A percentile compares a stretch with the other conserved stretches of the same genome.
Evolutionary conservation across 23 tunicate genomes (phyloP).

Genomic region (Trididemnum miniatum): DNA sequence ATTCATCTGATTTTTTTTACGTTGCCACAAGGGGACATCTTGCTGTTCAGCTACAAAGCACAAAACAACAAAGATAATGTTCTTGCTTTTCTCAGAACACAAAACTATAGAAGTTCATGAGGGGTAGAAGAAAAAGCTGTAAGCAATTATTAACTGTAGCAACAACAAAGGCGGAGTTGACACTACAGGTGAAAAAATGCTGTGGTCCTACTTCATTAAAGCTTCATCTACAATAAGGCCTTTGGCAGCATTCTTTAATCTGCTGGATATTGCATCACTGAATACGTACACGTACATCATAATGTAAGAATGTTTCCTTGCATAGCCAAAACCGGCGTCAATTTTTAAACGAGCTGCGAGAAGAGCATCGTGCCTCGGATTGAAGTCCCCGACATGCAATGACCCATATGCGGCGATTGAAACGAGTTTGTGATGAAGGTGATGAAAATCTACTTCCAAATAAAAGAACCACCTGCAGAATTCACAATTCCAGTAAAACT

Average conservation of each 20-base stretch:
- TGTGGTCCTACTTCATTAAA: conserved; percentile 33
- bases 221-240: conserved; percentile 31
- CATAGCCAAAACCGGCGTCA: conserved; percentile 29
- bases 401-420: conserved; percentile 19
- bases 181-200: conserved; percentile 35
- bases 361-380: conserved; percentile 10
- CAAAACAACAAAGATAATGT: conserved; percentile 21
- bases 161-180: conserved; percentile 38
- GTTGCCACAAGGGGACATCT: conserved; percentile 34
- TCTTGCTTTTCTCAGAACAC: conserved; percentile 35
- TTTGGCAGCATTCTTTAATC: conserved; percentile 40
- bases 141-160: conserved; percentile 26
- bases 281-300: conserved; percentile 15
- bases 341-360: neutral
- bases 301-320: conserved; percentile 30
- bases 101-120: conserved; percentile 25
- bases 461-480: conserved; percentile 36
- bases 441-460: conserved; percentile 29
- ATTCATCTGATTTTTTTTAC: conserved; percentile 33
- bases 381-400: conserved; percentile 29
- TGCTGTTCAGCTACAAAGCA: conserved; percentile 37
- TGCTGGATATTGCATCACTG: conserved; percentile 38
- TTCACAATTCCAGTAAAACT: conserved; percentile 24
- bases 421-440: conserved; percentile 32
- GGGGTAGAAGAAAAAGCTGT: conserved; percentile 38